Evolutionary conservation across 2,113 vertebrate genomes (phyloP).

Genomic region (Rhizomys pruinosus): DNA sequence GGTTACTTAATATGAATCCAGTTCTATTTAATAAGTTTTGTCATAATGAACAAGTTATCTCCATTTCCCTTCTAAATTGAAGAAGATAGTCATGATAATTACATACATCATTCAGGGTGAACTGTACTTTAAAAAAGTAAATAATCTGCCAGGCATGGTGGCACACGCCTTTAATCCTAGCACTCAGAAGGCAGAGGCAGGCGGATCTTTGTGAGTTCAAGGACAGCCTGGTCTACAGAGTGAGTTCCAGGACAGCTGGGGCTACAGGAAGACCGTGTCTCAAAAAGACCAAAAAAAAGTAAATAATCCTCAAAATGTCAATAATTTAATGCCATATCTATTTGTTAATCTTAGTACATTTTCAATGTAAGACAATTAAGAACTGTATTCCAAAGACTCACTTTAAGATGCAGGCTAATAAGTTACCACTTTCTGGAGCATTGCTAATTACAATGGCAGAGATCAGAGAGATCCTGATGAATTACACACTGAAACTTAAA

Average conservation of each 20-base stretch:
- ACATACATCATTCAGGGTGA: background rate
- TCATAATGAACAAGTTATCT: background rate
- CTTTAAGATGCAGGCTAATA: background rate
- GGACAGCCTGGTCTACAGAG: too few species aligned
- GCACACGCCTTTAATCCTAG: too few species aligned
- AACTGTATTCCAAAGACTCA: background rate
- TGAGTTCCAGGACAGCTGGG: too few species aligned
- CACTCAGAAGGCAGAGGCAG: too few species aligned
- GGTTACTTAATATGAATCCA: conserved; percentile 14
- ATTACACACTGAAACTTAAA: background rate
- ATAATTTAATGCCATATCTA: background rate
- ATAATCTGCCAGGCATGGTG: too few species aligned
- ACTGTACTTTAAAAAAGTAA: background rate
- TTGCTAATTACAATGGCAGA: background rate
- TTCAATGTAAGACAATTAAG: background rate
- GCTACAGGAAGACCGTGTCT: too few species aligned
- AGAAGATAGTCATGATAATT: conserved; percentile 16
- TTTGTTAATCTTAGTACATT: conserved; percentile 13
- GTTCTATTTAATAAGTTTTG: background rate
- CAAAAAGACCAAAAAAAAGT: too few species aligned
- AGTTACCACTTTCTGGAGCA: background rate
- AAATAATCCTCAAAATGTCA: conserved; percentile 15
- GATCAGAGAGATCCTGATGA: background rate
- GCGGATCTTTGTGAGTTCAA: too few species aligned
- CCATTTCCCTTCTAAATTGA: conserved; percentile 10